Evolutionary conservation across 2,888 invertebrate genomes (phyloP).

Genomic region (Chrysolina oricalcia): DNA sequence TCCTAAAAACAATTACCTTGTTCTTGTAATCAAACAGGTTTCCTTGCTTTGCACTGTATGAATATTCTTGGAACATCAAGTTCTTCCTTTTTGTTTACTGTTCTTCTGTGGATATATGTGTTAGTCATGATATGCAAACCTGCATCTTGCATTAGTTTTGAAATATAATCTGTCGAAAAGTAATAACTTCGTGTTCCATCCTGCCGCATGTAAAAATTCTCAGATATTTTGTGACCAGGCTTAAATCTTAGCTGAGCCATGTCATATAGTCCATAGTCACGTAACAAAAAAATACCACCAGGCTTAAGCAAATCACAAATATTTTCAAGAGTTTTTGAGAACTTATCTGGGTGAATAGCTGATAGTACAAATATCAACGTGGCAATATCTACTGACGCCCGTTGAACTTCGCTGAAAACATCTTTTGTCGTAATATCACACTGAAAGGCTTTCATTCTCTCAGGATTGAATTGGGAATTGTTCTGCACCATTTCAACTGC

Average conservation of each 20-base stretch:
- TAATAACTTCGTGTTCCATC: slow-evolving; percentile 95
- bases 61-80: slow-evolving; percentile 94
- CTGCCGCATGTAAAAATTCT: slow-evolving; percentile 96
- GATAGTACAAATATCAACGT: slow-evolving; percentile 97
- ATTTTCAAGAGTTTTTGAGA: slow-evolving; percentile 78
- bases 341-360: slow-evolving; percentile 92
- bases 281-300: slow-evolving; percentile 87
- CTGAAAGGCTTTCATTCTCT: slow-evolving; percentile 84
- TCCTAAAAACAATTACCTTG: too few species aligned
- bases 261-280: slow-evolving; percentile 96
- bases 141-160: slow-evolving; percentile 76
- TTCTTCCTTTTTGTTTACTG: slow-evolving; percentile 93
- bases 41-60: slow-evolving; percentile 88
- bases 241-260: slow-evolving; percentile 97
- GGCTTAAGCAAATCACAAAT: slow-evolving; percentile 79
- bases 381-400: slow-evolving; percentile 81
- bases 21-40: slow-evolving; percentile 34
- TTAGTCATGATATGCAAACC: slow-evolving; percentile 83
- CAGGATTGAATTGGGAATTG: slow-evolving; percentile 78
- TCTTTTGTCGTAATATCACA: slow-evolving; percentile 86
- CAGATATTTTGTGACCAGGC: slow-evolving; percentile 91
- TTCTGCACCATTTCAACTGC: slow-evolving; percentile 90
- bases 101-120: slow-evolving; percentile 89
- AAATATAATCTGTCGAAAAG: slow-evolving; percentile 83
- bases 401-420: slow-evolving; percentile 75